These are phyloP conservation scores for Tetanocera ferruginea DNA, from an alignment of 2,888 invertebrate species.

Conservation along the genomic window DNA sequence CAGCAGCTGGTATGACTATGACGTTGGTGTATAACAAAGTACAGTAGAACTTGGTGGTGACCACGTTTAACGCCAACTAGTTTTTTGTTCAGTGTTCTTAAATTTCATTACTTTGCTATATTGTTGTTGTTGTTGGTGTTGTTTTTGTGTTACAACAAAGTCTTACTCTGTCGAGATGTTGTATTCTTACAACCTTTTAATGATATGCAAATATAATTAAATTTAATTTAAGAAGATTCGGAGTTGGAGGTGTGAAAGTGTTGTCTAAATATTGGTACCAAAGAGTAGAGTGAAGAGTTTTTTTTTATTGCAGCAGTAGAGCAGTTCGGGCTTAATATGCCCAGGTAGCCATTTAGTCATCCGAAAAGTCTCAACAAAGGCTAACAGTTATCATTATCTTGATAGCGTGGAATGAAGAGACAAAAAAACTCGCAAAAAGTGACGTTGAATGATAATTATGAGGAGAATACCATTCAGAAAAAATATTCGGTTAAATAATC, in stretches of 20 bases:
- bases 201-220: constrained; percentile 34
- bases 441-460: no score
- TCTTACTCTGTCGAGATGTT: not conserved
- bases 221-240: not conserved
- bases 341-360: not conserved
- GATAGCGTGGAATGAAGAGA: no score
- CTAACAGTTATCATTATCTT: not conserved
- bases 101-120: not conserved
- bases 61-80: not conserved
- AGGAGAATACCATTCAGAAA: no score
- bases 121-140: not conserved
- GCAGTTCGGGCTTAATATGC: not conserved
- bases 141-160: not conserved
- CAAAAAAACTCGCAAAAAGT: no score
- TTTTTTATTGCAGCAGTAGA: not conserved
- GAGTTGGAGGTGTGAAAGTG: not conserved
- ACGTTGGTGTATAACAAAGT: not conserved
- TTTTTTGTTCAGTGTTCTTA: not conserved
- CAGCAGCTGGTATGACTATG: not conserved
- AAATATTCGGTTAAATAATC: no score
- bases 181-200: constrained; percentile 4
- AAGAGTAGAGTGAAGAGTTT: not conserved
- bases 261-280: no score
- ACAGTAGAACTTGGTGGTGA: not conserved
- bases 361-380: not conserved